Evolutionary conservation across 2,888 invertebrate genomes (phyloP), one percentile per base, ranked within the genome.

Genomic region (Ceramica pisi): DNA sequence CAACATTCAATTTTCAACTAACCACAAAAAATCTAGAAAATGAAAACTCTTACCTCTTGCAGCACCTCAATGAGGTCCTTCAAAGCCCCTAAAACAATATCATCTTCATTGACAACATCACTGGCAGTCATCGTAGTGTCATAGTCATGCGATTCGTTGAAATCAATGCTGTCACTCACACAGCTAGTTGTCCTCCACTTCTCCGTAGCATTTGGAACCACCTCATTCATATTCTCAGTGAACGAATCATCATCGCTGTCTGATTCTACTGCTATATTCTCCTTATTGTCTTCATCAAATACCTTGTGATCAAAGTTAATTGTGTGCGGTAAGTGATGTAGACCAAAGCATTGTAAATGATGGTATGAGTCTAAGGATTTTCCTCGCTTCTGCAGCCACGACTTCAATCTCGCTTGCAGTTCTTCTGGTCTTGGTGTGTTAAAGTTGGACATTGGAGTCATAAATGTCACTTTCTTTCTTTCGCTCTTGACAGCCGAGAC

Each of bases 331-430:
- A 94, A 63, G 64, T 94, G 93, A 56, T 94, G 88, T 16, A 96
- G 81, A 2, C 95, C 96, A 48, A 97, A 97, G 82, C 96, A 97
- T 85, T 96, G 96, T 46, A 97, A 88, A 85, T 97, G 96, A 19
- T 95, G 96, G 82, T 94, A 97, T 0, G 94, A 91, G 59, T 94
- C 91, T 0, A 96, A 60, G 0, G 95, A 93, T 81, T 96, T 96
- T 0, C 96, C 96, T 21, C 93, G 90, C 73, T 96, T 96, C 55
- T 93, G 89, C 9, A 97, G 87, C 97, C 97, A 97, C 0, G 92
- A 90, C 62, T 94, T 94, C 21, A 97, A 85, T 65, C 94, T 90
- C 0, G 88, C 74, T 72, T 94, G 94, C 23, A 96, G 67, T 68
- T 96, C 96, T 26, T 92, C 92, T 0, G 93, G 92, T 57, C 82